Evolutionary conservation across 2,888 invertebrate genomes (phyloP).

Genomic region (Dynastes grantii): DNA sequence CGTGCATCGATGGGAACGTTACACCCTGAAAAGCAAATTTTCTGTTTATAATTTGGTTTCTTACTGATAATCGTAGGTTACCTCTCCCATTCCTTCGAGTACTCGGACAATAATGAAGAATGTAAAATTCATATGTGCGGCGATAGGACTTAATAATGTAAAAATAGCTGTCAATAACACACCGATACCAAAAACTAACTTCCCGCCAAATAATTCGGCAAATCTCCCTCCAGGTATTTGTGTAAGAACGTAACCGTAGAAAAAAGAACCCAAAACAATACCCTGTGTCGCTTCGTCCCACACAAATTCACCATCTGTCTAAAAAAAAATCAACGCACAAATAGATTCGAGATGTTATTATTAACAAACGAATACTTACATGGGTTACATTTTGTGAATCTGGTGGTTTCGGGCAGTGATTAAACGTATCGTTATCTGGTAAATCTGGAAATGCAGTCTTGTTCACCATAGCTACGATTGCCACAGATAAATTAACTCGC

Average conservation of each 20-base stretch:
- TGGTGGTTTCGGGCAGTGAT: constrained; percentile 74
- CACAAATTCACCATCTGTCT: constrained; percentile 82
- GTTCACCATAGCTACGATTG: constrained; percentile 96
- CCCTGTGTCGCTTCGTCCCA: constrained; percentile 88
- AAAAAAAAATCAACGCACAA: constrained; percentile 52
- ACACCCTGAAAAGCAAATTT: constrained; percentile 75
- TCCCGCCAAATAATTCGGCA: constrained; percentile 91
- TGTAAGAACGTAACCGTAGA: constrained; percentile 87
- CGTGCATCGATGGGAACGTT: constrained; percentile 95
- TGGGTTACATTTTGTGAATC: constrained; percentile 34
- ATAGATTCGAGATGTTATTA: not conserved
- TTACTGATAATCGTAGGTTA: constrained; percentile 60
- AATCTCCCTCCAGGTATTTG: constrained; percentile 88
- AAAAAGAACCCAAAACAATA: constrained; percentile 87
- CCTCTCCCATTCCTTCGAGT: constrained; percentile 88
- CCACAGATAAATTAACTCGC: constrained; percentile 93
- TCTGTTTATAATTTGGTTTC: no score
- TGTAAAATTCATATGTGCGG: constrained; percentile 79
- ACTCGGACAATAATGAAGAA: constrained; percentile 84
- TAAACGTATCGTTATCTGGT: constrained; percentile 73
- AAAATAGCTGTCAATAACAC: constrained; percentile 87
- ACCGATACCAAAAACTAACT: constrained; percentile 87
- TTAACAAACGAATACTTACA: constrained; percentile 20
- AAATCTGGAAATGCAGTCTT: constrained; percentile 76
- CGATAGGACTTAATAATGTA: constrained; percentile 87